These are phyloP conservation scores for Eudorcas thomsonii DNA, from an alignment of 2,113 vertebrate genomes.

Conservation along the genomic window DNA sequence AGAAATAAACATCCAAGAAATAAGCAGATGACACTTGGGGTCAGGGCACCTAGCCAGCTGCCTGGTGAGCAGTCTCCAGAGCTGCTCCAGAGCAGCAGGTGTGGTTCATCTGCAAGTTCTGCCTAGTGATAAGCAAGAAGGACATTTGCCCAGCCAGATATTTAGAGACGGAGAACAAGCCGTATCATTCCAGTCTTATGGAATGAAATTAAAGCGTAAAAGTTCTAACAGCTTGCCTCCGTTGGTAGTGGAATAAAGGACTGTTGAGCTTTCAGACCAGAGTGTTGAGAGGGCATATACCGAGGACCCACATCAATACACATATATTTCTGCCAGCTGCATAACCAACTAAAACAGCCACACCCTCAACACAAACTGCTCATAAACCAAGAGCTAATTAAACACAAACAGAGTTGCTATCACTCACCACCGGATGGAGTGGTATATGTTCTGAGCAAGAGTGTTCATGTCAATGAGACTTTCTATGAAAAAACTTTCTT, in stretches of 20 bases:
- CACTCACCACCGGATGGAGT: slow-evolving; percentile 42
- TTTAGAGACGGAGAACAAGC: background rate
- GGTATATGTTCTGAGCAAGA: slow-evolving; percentile 19
- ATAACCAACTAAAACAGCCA: slow-evolving; percentile 59
- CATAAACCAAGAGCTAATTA: slow-evolving; percentile 67
- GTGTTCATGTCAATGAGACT: slow-evolving; percentile 28
- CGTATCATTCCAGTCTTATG: background rate
- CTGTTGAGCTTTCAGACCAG: slow-evolving; percentile 9
- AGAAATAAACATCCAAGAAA: slow-evolving; percentile 58
- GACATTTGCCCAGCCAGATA: background rate
- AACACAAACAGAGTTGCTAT: slow-evolving; percentile 71
- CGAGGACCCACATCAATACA: slow-evolving; percentile 30
- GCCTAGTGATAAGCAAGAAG: background rate
- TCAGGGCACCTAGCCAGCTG: slow-evolving; percentile 29
- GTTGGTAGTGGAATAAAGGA: background rate
- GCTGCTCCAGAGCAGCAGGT: background rate
- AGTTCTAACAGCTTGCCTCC: background rate
- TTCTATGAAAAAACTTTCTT: slow-evolving; percentile 38
- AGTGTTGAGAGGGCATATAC: background rate
- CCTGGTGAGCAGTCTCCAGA: background rate
- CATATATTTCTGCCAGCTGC: slow-evolving; percentile 68
- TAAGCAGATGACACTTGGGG: slow-evolving; percentile 47
- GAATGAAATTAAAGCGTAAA: background rate
- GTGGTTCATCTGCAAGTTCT: background rate
- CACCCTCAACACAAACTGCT: slow-evolving; percentile 61